phyloP scores from a whole-genome alignment of 2,113 vertebrate genomes.

The Leptobrachium ailaonicum region DNA sequence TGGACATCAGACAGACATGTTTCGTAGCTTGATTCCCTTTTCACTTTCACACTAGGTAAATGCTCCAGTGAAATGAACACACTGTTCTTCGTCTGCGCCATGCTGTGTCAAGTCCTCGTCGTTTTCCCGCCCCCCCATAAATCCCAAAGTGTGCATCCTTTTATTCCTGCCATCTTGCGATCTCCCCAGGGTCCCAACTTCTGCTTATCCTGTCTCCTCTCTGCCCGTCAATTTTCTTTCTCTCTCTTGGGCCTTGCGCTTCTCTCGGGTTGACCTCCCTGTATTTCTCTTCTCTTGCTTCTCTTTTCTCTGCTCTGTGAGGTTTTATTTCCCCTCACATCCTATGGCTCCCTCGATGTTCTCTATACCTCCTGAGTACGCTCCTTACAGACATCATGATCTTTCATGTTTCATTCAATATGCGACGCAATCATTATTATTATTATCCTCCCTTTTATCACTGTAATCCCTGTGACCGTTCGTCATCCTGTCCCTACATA shows the following conservation, averaged over 20 bases:
- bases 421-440: too few relatives aligned
- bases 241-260: slow-evolving; percentile 11
- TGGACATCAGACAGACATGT: too few relatives aligned
- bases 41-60: too few relatives aligned
- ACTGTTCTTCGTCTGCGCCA: neutral
- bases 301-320: neutral
- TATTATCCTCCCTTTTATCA: neutral
- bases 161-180: neutral
- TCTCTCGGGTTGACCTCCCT: slow-evolving; percentile 16
- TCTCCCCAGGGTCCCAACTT: slow-evolving; percentile 27
- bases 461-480: neutral
- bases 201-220: slow-evolving; percentile 23
- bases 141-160: neutral
- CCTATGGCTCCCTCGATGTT: too few relatives aligned
- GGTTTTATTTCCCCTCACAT: neutral
- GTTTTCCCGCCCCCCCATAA: too few relatives aligned
- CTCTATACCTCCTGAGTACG: neutral
- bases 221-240: slow-evolving; percentile 36
- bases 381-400: too few relatives aligned
- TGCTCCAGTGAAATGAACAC: neutral
- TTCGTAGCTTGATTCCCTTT: too few relatives aligned
- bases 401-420: too few relatives aligned
- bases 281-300: neutral
- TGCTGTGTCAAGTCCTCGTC: neutral
- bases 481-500: neutral